phyloP scores from a whole-genome alignment of 2,888 invertebrate species.

The Synergus itoensis region DNA sequence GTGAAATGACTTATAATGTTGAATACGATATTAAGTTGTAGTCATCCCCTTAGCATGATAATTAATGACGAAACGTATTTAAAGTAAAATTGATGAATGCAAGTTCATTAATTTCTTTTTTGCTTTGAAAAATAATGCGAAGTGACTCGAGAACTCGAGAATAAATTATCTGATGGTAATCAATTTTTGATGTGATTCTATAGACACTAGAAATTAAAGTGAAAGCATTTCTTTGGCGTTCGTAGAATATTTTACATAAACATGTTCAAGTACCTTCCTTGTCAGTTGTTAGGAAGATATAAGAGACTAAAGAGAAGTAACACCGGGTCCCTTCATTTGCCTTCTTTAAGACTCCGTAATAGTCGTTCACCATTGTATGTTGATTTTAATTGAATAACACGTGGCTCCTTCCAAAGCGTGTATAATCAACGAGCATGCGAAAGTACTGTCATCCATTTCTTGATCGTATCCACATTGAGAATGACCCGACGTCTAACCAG shows the following conservation, averaged over 20 bases:
- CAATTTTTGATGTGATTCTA: not conserved
- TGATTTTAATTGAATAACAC: slow-evolving; percentile 42
- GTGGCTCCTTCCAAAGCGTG: slow-evolving; percentile 34
- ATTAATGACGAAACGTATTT: not conserved
- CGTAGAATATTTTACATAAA: slow-evolving; percentile 8
- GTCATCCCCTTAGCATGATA: not conserved
- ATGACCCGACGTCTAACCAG: not conserved
- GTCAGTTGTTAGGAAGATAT: slow-evolving; percentile 23
- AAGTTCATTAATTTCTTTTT: not conserved
- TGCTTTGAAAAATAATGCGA: not conserved
- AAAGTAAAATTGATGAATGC: not conserved
- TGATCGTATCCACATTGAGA: not conserved
- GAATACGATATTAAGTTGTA: not conserved
- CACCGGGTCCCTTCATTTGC: slow-evolving; percentile 34
- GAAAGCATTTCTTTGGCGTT: slow-evolving; percentile 32
- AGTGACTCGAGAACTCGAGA: not conserved
- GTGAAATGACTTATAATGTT: not conserved
- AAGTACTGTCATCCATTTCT: slow-evolving; percentile 22
- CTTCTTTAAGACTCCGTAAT: slow-evolving; percentile 24
- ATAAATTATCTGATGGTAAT: not conserved
- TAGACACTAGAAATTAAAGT: not conserved
- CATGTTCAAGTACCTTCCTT: slow-evolving; percentile 16
- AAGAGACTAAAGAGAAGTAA: slow-evolving; percentile 6
- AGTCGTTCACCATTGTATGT: slow-evolving; percentile 42
- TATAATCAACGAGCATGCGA: slow-evolving; percentile 20